Base-by-base conservation (phyloP, 1,140 invertebrate genomes). In the Heliconius eleuchia region DNA sequence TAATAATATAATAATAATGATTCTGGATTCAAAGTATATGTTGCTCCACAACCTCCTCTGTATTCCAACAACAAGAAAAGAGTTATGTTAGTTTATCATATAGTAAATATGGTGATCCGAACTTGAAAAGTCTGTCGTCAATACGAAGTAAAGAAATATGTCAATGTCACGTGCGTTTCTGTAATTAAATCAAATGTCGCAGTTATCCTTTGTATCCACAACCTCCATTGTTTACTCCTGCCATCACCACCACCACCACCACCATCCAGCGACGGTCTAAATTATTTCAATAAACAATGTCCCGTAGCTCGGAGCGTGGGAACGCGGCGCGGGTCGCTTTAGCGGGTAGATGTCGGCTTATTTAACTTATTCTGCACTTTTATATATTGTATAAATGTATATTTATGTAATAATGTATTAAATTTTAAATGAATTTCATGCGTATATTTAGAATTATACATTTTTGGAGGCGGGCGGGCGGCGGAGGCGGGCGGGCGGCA, bases 401-500 rank as follows among this genome's bases (percentile, higher is more conserved):
- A 46, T 46, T 0, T 16, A 46, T 13, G 55, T 57, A 23, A n/a
- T 9, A 57, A 57, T 1, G n/a, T 57, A 57, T 57, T 23, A 9
- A 23, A 0, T 7, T 37, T 37, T 37, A 37, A 37, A 6, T 37
- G 34, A 34, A 34, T 34, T 34, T 34, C 30, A 34, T 34, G 30
- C 30, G 30, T 34, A 34, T 34, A 34, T 37, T 37, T 37, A 37
- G 34, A 37, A 37, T 37, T 37, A 37, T 37, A 37, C 0, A 37
- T 37, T 37, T 37, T 6, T 37, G 34, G 0, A 37, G 76, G 79
- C 82, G 83, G 84, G 82, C 81, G 71, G 81, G 23, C 19, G 81
- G 74, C 78, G 76, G 77, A 70, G 78, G 80, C 83, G 83, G 83
- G 83, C 82, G 66, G 81, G 34, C 37, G 81, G 73, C 79, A 71